Base-by-base conservation (phyloP, 2,888 invertebrate species). In the Napeogenes sylphis region DNA sequence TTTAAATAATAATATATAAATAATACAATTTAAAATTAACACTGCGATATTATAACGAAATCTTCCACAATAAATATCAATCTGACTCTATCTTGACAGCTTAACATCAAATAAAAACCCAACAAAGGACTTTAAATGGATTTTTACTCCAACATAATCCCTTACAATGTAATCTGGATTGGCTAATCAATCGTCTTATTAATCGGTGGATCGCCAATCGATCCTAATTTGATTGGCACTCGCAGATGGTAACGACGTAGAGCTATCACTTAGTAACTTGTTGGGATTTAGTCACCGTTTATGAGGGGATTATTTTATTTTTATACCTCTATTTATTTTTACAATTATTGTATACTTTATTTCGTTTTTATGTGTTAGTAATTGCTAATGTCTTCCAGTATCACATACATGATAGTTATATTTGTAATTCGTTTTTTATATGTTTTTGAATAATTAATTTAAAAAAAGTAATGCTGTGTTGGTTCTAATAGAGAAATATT, bases 211-310 rank as follows among this genome's bases (percentile, higher is more conserved):
- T 78, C 77, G 76, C 73, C 73, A 68, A 87, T 85, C 82, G 80
- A 68, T 74, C 78, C 81, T 88, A 88, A 89, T 88, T 88, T 87
- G 89, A 87, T 87, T 83, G 87, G 83, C 82, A 82, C 76, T 74
- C 74, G 76, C 87, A 88, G 82, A 85, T 88, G 88, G 75, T 77
- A 75, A 77, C 81, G 82, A 85, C 75, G 81, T 82, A 84, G 81
- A 84, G 60, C 82, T 85, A 79, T 83, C 80, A 81, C 78, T 77
- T 75, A 71, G 76, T 75, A 77, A 81, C 77, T 82, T 76, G 74
- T 73, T 71, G 70, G 74, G 75, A 21, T 77, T 78, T 84, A 78
- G 72, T 63, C 57, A 64, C 57, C 55, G 32, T 35, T 56, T 55
- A 58, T 21, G 53, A 45, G 51, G 59, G 55, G 53, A 58, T 58